Evolutionary conservation across 2,113 vertebrate species (phyloP).

Genomic region (Rhinoderma darwinii): DNA sequence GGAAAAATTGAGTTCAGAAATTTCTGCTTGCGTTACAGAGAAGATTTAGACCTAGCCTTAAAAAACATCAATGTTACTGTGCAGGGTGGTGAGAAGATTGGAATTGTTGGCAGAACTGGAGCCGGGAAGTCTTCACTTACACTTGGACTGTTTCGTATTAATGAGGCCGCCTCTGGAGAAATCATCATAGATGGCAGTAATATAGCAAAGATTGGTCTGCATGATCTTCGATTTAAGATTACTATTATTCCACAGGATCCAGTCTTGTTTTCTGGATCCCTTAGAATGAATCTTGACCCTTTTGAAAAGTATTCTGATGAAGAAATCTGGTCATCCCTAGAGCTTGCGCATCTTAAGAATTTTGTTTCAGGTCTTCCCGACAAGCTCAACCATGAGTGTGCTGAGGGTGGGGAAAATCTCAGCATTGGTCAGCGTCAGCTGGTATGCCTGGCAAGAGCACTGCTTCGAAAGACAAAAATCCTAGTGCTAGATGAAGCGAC

Average conservation of each 20-base stretch:
- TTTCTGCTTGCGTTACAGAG: conserved; percentile 85
- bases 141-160: conserved; percentile 92
- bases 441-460: conserved; percentile 89
- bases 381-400: conserved; percentile 87
- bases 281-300: conserved; percentile 96
- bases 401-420: conserved; percentile 94
- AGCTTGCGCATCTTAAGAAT: conserved; percentile 88
- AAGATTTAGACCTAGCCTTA: conserved; percentile 88
- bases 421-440: conserved; percentile 94
- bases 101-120: conserved; percentile 94
- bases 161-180: conserved; percentile 84
- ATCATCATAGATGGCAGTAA: conserved; percentile 89
- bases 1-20: conserved; percentile 84
- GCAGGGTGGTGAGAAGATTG: conserved; percentile 91
- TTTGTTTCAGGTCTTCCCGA: conserved; percentile 86
- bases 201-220: conserved; percentile 88
- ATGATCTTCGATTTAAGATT: conserved; percentile 88
- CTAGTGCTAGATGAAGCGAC: conserved; percentile 95
- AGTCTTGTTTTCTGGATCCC: conserved; percentile 89
- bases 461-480: conserved; percentile 93
- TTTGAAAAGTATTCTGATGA: conserved; percentile 86
- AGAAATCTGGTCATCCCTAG: conserved; percentile 87
- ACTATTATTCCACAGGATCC: conserved; percentile 99
- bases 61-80: conserved; percentile 83
- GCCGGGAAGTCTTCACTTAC: conserved; percentile 95